These are phyloP conservation scores for Periparus ater DNA, from an alignment of 2,797 vertebrate species.

Conservation along the genomic window DNA sequence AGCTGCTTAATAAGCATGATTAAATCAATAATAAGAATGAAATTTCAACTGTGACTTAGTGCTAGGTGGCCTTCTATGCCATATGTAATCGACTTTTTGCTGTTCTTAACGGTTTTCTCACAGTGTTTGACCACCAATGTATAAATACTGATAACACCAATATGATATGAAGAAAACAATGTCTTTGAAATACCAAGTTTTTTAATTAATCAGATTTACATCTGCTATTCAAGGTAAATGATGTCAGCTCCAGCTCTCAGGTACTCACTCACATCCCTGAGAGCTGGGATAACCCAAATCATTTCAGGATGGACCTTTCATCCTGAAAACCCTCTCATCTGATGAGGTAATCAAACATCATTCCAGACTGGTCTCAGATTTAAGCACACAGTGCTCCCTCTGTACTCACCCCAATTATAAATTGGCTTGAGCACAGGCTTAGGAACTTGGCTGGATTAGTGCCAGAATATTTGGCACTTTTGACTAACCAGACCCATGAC, in stretches of 20 bases:
- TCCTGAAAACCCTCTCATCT: background rate
- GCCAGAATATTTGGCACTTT: background rate
- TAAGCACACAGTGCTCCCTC: background rate
- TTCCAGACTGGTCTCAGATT: background rate
- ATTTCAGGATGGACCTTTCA: background rate
- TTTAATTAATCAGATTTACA: background rate
- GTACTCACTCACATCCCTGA: background rate
- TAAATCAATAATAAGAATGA: background rate
- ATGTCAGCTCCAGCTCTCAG: rapidly evolving
- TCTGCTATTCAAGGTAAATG: background rate
- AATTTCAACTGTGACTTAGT: background rate
- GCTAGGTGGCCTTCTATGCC: background rate
- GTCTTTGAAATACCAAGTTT: background rate
- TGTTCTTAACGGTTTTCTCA: background rate
- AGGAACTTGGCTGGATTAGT: background rate
- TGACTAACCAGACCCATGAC: background rate
- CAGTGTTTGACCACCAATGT: background rate
- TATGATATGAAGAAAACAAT: background rate
- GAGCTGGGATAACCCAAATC: background rate
- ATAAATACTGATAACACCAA: background rate
- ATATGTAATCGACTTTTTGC: background rate
- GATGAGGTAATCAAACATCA: background rate
- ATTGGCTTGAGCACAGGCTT: background rate
- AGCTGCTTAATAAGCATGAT: background rate
- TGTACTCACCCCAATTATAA: background rate